These are phyloP conservation scores for Neoarius graeffei DNA, from an alignment of 2,113 vertebrate species.

Conservation along the genomic window DNA sequence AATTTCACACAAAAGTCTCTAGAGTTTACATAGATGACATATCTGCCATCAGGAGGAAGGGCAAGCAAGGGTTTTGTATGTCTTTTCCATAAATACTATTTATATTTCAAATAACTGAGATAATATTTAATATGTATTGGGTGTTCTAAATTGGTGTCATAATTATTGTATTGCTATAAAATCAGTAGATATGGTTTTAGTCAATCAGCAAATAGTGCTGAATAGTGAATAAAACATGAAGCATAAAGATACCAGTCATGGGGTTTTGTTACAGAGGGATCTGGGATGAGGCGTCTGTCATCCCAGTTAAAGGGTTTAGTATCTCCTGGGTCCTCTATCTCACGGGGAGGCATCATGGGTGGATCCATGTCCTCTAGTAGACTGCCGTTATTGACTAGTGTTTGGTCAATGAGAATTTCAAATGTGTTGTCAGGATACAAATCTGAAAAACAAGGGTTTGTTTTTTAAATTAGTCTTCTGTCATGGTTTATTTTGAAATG, in stretches of 20 bases:
- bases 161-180: background rate
- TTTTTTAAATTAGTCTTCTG: background rate
- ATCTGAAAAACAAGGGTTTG: slow-evolving; percentile 39
- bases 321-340: slow-evolving; percentile 49
- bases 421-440: slow-evolving; percentile 60
- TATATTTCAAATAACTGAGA: background rate
- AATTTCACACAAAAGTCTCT: too few species aligned
- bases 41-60: background rate
- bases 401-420: slow-evolving; percentile 61
- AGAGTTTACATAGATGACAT: background rate
- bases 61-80: background rate
- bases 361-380: slow-evolving; percentile 56
- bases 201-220: background rate
- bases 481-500: background rate
- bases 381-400: slow-evolving; percentile 55
- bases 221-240: background rate
- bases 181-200: background rate
- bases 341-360: slow-evolving; percentile 43
- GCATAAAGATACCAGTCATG: slow-evolving; percentile 44
- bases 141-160: background rate
- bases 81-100: background rate
- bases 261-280: slow-evolving; percentile 50
- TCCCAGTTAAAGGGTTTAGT: slow-evolving; percentile 53
- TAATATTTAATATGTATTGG: background rate
- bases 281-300: slow-evolving; percentile 46